Percentiles rank a stretch among this genome's conserved stretches.
These are phyloP conservation scores for Hirudo medicinalis DNA, from an alignment of 1,140 invertebrate species.

Conservation along the genomic window DNA sequence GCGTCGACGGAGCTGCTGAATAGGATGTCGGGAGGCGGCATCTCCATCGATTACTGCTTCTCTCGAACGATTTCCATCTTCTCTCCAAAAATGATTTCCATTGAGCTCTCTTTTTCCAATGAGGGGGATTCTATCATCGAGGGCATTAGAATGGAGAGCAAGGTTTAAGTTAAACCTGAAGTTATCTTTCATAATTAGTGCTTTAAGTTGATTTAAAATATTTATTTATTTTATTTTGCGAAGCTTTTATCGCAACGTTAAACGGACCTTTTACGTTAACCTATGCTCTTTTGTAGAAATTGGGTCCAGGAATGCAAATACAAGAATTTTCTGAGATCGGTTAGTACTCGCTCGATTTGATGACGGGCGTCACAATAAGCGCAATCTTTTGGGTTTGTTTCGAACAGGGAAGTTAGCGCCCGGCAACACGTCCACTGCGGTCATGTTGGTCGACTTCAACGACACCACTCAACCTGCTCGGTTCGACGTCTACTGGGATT, in stretches of 20 bases:
- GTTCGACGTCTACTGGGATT: slow-evolving; percentile 57
- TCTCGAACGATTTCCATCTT: slow-evolving; percentile 69
- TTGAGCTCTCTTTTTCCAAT: slow-evolving; percentile 72
- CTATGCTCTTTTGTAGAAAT: slow-evolving; percentile 43
- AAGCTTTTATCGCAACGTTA: slow-evolving; percentile 24
- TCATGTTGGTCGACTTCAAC: slow-evolving; percentile 80
- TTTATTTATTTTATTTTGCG: slow-evolving; percentile 8
- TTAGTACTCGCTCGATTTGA: slow-evolving; percentile 26
- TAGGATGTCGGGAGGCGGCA: slow-evolving; percentile 60
- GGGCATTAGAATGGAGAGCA: slow-evolving; percentile 58
- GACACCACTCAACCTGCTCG: slow-evolving; percentile 76
- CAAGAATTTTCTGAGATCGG: slow-evolving; percentile 66
- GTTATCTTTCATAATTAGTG: neutral
- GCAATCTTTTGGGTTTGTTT: slow-evolving; percentile 8
- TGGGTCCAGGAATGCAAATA: slow-evolving; percentile 58
- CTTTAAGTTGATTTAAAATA: neutral
- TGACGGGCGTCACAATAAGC: neutral
- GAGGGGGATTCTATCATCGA: slow-evolving; percentile 53
- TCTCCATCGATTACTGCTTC: slow-evolving; percentile 52
- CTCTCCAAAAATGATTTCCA: slow-evolving; percentile 65
- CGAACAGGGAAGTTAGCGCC: slow-evolving; percentile 45
- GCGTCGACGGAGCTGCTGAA: slow-evolving; percentile 60
- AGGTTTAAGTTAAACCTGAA: slow-evolving; percentile 44
- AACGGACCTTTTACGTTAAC: neutral
- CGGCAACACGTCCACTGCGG: slow-evolving; percentile 35